phyloP scores from a whole-genome alignment of 2,797 vertebrate genomes.

The Esox lucius region DNA sequence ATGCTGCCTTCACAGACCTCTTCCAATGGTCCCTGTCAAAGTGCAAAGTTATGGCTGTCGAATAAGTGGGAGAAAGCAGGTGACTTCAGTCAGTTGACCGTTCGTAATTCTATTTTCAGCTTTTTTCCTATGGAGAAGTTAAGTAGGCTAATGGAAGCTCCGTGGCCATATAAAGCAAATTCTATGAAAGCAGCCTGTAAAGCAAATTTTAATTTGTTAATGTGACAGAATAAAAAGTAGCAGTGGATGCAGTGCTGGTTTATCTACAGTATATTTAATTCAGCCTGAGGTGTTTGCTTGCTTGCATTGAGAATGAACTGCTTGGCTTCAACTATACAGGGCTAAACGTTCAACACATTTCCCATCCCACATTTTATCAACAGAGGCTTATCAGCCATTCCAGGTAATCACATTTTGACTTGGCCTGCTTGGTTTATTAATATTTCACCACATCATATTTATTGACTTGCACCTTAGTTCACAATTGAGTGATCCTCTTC shows the following conservation, averaged over 20 bases:
- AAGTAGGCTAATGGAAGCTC: not conserved
- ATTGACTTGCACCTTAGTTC: too few relatives aligned
- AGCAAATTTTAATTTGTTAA: not conserved
- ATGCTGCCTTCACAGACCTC: not conserved
- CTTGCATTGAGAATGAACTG: not conserved
- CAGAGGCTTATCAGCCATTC: not conserved
- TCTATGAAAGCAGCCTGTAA: not conserved
- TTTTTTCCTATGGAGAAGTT: not conserved
- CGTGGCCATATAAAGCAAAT: not conserved
- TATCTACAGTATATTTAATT: not conserved
- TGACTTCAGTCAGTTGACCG: not conserved
- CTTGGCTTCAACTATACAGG: not conserved
- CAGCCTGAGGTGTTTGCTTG: not conserved
- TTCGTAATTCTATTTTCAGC: not conserved
- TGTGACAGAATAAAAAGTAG: not conserved
- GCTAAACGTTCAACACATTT: not conserved
- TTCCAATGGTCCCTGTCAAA: not conserved
- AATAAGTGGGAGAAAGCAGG: not conserved
- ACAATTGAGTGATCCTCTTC: not conserved
- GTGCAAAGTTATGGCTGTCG: not conserved
- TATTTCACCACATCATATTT: not conserved
- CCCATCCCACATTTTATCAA: not conserved
- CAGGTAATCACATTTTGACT: not conserved
- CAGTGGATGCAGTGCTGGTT: not conserved
- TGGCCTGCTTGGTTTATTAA: not conserved